Conservation (phyloP, 2,888 invertebrate genomes). For the Aromia moschata region DNA sequence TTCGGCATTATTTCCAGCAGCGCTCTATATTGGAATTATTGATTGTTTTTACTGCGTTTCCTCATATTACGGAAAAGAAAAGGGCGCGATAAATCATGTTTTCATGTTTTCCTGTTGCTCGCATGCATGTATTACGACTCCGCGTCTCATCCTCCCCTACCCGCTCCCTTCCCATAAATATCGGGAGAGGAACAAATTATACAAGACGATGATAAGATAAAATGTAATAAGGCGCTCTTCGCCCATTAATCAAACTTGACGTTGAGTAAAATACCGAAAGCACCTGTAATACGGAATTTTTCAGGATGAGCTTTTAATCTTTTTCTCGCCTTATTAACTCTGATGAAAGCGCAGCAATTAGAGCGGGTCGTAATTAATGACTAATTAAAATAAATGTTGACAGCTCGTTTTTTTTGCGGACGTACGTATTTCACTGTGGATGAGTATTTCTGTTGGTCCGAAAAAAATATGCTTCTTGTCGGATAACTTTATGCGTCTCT, state of each 20-base stretch:
- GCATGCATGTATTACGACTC: slow-evolving; percentile 21
- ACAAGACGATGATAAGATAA: slow-evolving; percentile 20
- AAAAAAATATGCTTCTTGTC: too few species aligned
- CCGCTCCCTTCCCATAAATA: slow-evolving; percentile 16
- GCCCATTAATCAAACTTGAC: slow-evolving; percentile 23
- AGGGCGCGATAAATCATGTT: slow-evolving; percentile 19
- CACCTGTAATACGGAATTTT: slow-evolving; percentile 24
- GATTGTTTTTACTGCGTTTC: slow-evolving; percentile 21
- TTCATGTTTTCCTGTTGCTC: slow-evolving; percentile 24
- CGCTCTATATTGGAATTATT: slow-evolving; percentile 20
- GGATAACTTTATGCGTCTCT: too few species aligned
- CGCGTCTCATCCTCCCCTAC: too few species aligned
- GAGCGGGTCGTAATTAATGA: slow-evolving; percentile 16
- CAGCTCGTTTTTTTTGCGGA: too few species aligned
- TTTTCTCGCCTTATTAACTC: slow-evolving; percentile 26
- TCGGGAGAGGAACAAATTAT: slow-evolving; percentile 22
- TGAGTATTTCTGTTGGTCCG: too few species aligned
- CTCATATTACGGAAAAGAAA: slow-evolving; percentile 19
- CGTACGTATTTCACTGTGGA: too few species aligned
- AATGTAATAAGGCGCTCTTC: slow-evolving; percentile 12
- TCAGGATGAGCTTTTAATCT: slow-evolving; percentile 22
- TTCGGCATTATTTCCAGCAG: slow-evolving; percentile 20
- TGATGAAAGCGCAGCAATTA: slow-evolving; percentile 20
- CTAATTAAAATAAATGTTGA: slow-evolving; percentile 24
- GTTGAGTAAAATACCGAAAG: slow-evolving; percentile 22